Conservation (phyloP, 2,113 vertebrate species). For the Rafetus swinhoei region DNA sequence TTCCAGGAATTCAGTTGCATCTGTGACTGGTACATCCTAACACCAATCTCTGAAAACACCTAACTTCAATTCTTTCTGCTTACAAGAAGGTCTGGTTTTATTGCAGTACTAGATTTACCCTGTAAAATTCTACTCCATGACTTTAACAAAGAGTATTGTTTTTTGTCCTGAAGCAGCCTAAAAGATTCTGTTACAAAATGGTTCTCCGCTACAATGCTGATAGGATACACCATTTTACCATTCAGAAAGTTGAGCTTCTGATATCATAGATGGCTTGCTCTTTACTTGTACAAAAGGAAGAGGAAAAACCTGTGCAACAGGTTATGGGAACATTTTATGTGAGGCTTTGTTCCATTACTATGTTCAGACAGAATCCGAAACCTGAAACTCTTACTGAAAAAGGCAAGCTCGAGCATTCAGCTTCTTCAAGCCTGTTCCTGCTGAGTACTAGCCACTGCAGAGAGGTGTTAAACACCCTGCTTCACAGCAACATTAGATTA, state of each 20-base stretch:
- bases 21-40: neutral
- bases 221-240: neutral
- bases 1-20: neutral
- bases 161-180: neutral
- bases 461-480: neutral
- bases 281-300: conserved; percentile 42
- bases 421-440: fast-evolving
- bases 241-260: conserved; percentile 1
- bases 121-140: neutral
- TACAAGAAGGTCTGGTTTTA: neutral
- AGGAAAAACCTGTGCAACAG: conserved; percentile 40
- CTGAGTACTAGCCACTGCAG: neutral
- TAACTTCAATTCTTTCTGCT: neutral
- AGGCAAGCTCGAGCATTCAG: neutral
- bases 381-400: conserved; percentile 41
- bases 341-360: conserved; percentile 40
- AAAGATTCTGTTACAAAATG: neutral
- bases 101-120: fast-evolving
- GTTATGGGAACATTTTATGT: conserved; percentile 44
- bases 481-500: neutral
- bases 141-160: neutral
- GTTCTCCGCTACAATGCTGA: neutral
- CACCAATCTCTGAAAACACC: neutral
- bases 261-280: neutral
- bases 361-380: conserved; percentile 63